Evolutionary conservation across 1,140 invertebrate genomes (phyloP), one percentile per base, ranked within the genome.

Genomic region (Drosophila quadrilineata): DNA sequence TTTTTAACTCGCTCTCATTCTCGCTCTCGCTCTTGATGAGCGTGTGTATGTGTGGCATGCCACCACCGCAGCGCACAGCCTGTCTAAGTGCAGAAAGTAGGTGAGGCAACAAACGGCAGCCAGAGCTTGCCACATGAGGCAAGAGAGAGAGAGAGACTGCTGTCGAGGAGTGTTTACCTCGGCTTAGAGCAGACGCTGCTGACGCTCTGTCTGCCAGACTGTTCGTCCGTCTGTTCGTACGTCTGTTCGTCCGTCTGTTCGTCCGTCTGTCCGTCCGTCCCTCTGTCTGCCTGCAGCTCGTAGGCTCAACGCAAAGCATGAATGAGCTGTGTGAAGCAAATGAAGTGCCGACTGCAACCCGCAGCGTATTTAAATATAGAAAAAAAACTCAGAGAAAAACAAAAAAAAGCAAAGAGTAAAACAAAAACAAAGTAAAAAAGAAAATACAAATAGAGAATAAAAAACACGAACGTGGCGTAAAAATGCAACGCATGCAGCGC

Each of bases 261-360:
- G n/a, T n/a, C n/a, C n/a, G 74, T 57, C 72, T 73, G 63, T 57
- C 56, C 50, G 41, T 41, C 45, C 41, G 45, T 28, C 53, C 26
- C 60, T n/a, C 60, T 28, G 62, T 29, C 45, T 58, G 33, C 35
- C 43, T 43, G 54, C 36, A 33, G 38, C 52, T 22, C 22, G 66
- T 73, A 73, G 66, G 70, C 70, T 70, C 71, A 43, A 53, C 56
- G 67, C 79, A 85, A 84, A 86, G 72, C 75, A 86, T 87, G 84
- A 87, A 87, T 87, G 84, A 87, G 84, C 87, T 87, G 76, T n/a
- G n/a, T 79, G 84, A 72, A 87, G 84, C 84, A 87, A 87, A 87
- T 87, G 84, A 87, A 87, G 84, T 87, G 84, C 84, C 76, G 31
- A 59, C 53, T 84, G 73, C 77, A 84, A 85, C 79, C 77, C 77